A percentile compares a stretch with the other conserved stretches of the same genome.
Conservation (phyloP, 2,888 invertebrate genomes). For the Sminthurinus aureus region DNA sequence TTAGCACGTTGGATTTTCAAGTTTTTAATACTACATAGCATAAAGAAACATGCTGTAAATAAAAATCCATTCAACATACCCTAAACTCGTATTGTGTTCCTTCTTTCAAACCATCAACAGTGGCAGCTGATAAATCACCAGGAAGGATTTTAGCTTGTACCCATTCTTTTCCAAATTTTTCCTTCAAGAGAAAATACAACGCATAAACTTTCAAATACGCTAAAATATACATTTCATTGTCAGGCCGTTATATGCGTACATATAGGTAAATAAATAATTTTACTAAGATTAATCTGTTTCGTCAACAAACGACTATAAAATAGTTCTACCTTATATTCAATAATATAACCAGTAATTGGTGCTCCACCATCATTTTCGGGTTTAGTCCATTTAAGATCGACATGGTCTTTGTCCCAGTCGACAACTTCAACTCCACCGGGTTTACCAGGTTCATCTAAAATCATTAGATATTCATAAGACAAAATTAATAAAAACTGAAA, state of each 20-base stretch:
- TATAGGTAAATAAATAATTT: no score
- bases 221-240: no score
- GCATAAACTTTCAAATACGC: not conserved
- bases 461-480: constrained; percentile 37
- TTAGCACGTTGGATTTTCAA: no score
- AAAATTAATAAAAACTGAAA: not conserved
- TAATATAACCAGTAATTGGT: constrained; percentile 89
- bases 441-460: constrained; percentile 89
- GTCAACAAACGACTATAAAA: not conserved
- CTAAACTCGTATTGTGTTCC: no score
- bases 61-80: no score
- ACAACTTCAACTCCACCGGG: constrained; percentile 89
- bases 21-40: no score
- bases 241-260: no score
- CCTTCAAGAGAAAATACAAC: constrained; percentile 64
- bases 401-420: constrained; percentile 97
- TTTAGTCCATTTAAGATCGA: constrained; percentile 91
- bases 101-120: constrained; percentile 89
- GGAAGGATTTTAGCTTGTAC: constrained; percentile 82
- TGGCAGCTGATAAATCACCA: constrained; percentile 78
- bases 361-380: constrained; percentile 87
- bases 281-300: no score
- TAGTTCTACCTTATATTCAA: constrained; percentile 79
- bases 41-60: no score
- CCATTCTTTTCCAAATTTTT: constrained; percentile 94